Evolutionary conservation across 2,888 invertebrate genomes (phyloP).

Genomic region (Macropis europaea): DNA sequence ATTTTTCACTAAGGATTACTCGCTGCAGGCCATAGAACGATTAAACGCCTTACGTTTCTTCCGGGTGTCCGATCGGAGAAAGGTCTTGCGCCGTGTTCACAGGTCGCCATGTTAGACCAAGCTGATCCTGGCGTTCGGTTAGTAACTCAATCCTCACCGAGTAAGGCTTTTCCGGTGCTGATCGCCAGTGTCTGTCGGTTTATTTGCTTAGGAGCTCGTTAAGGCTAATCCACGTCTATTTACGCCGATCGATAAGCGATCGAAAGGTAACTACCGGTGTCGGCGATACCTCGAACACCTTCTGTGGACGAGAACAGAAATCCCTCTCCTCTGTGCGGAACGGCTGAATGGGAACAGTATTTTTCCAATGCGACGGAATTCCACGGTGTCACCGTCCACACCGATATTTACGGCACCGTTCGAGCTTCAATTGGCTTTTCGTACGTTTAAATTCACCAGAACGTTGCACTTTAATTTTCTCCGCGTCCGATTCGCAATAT

Average conservation of each 20-base stretch:
- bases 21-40: neutral
- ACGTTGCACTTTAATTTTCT: neutral
- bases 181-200: constrained; percentile 31
- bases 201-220: constrained; percentile 57
- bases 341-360: constrained; percentile 12
- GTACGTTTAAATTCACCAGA: neutral
- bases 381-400: constrained; percentile 7
- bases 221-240: constrained; percentile 54
- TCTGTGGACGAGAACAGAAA: constrained; percentile 16
- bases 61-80: constrained; percentile 1
- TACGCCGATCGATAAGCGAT: constrained; percentile 51
- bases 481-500: too few relatives aligned
- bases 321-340: constrained; percentile 17
- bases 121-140: constrained; percentile 44
- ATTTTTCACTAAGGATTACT: neutral
- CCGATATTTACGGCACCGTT: neutral
- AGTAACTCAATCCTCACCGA: constrained; percentile 54
- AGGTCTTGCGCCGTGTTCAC: neutral
- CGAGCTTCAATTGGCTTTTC: neutral
- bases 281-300: constrained; percentile 38
- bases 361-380: constrained; percentile 5
- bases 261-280: constrained; percentile 37
- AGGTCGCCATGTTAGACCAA: constrained; percentile 10
- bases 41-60: neutral
- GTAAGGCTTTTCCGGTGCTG: constrained; percentile 41